phyloP scores from a whole-genome alignment of 2,888 invertebrate genomes.

The Dorcus parallelipipedus region DNA sequence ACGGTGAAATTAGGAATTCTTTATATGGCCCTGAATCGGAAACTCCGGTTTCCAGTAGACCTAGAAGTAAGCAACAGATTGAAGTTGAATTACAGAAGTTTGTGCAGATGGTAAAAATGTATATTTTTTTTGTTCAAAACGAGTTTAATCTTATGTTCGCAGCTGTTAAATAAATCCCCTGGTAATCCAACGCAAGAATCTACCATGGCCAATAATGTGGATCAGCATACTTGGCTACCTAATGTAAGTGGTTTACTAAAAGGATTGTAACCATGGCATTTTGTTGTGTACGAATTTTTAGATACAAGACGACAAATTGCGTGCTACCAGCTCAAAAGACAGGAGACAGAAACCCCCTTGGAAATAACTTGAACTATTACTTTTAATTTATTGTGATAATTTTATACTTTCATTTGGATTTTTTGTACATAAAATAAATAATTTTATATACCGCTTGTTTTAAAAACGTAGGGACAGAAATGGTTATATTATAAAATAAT shows the following conservation, averaged over 20 bases:
- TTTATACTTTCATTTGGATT: no score
- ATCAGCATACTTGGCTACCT: slow-evolving; percentile 8
- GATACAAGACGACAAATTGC: slow-evolving; percentile 10
- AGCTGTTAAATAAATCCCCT: slow-evolving; percentile 38
- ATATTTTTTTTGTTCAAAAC: slow-evolving; percentile 5
- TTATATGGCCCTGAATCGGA: slow-evolving; percentile 30
- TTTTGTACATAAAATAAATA: no score
- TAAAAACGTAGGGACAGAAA: no score
- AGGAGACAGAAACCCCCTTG: slow-evolving; percentile 13
- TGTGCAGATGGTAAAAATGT: slow-evolving; percentile 48
- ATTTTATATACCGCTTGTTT: no score
- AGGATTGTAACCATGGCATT: background rate
- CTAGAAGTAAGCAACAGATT: slow-evolving; percentile 27
- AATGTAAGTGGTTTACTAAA: slow-evolving; percentile 5
- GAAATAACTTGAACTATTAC: slow-evolving; percentile 3
- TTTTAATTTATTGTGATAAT: no score
- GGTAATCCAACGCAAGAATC: slow-evolving; percentile 22
- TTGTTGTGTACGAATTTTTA: background rate
- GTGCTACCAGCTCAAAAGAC: slow-evolving; percentile 5
- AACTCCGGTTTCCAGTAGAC: slow-evolving; percentile 42
- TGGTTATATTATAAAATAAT: no score
- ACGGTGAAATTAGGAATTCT: slow-evolving; percentile 21
- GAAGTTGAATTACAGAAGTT: slow-evolving; percentile 51
- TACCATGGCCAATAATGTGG: background rate
- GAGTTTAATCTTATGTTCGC: slow-evolving; percentile 18